Base-by-base conservation (phyloP, 2,888 invertebrate species). In the Cheilosia scutellata region DNA sequence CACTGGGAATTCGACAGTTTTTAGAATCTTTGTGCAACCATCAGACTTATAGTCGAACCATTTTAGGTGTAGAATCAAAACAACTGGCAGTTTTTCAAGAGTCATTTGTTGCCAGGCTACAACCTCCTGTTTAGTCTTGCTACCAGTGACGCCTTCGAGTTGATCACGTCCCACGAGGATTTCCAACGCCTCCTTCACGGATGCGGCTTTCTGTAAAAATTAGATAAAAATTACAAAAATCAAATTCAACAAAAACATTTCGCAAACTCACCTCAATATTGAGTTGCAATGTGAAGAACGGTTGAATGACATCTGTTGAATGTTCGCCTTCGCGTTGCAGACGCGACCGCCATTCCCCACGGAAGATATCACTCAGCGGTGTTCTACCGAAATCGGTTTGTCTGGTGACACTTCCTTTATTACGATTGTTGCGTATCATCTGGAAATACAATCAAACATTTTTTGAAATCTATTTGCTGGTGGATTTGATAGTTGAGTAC, bases 241-340 rank as follows among this genome's bases (percentile, higher is more conserved):
- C 16, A 7, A 2, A 20, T 62, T 16, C 13, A 40, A n/a, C 47
- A 33, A 29, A 66, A n/a, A 31, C 57, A 47, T 27, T 47, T 16
- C 4, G 11, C 11, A 25, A 2, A 74, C 90, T 90, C 91, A 97
- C 98, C 94, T 98, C 97, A 89, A 99, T 98, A 90, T 99, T 98
- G 37, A 99, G 94, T 91, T 98, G 98, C 84, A 99, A 94, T 0
- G 98, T 98, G 92, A 98, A 98, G 93, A 99, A 99, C 0, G 98
- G 98, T 92, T 98, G 97, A 87, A 98, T 96, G 88, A 97, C 97
- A 91, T 98, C 98, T 0, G 98, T 97, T 88, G 96, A 95, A 88
- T 93, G 92, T 88, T 93, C 93, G 11, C 93, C 92, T 90, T 95
- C 95, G 80, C 96, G 94, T 88, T 95, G 95, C 83, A 98, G 94